These are phyloP conservation scores for Glandiceps talaboti DNA, from an alignment of 53 echinoderm and acorn worm species.

Conservation along the genomic window DNA sequence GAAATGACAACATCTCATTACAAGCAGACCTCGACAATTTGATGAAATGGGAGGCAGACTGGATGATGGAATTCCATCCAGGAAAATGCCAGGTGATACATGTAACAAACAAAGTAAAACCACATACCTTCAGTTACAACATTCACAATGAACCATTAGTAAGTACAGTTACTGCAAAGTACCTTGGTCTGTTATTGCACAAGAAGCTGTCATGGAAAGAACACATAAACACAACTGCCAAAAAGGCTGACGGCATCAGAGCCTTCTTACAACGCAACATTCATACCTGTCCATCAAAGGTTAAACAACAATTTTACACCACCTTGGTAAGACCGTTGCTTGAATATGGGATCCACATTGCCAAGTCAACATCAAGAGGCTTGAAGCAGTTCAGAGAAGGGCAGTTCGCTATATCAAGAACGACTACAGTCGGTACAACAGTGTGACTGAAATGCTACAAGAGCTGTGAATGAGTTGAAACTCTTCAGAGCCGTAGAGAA, in stretches of 20 bases:
- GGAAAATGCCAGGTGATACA: not conserved
- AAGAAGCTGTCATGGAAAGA: not conserved
- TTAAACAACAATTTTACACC: not conserved
- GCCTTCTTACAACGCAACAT: not conserved
- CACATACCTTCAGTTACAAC: not conserved
- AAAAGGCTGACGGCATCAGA: not conserved
- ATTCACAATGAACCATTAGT: not conserved
- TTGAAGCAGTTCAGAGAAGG: not conserved
- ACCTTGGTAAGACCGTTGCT: not conserved
- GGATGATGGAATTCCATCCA: too few relatives aligned
- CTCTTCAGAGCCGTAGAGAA: too few relatives aligned
- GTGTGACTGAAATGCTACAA: not conserved
- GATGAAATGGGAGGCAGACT: not conserved
- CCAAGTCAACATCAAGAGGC: not conserved
- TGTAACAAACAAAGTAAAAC: not conserved
- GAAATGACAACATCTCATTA: not conserved
- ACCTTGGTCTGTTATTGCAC: not conserved
- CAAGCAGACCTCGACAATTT: not conserved
- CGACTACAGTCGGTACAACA: not conserved
- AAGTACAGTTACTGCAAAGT: not conserved
- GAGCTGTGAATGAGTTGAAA: too few relatives aligned
- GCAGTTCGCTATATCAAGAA: not conserved
- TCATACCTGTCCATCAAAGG: not conserved
- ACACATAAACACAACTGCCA: not conserved
- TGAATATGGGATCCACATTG: not conserved